phyloP scores from a whole-genome alignment of 2,888 invertebrate genomes.

The Cerceris rybyensis region DNA sequence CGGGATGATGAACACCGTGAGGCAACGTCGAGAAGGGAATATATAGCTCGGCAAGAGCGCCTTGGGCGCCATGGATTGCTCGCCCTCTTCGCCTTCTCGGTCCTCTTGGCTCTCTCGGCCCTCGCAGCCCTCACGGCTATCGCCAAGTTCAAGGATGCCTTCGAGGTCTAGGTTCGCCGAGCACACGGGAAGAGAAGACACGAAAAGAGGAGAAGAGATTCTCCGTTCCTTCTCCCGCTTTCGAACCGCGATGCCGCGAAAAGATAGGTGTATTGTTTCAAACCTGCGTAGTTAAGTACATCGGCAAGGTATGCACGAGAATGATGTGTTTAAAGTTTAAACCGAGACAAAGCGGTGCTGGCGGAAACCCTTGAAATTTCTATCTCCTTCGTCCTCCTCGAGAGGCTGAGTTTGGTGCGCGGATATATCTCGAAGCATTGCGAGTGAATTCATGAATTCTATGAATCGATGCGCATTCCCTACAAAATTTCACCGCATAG shows the following conservation, averaged over 20 bases:
- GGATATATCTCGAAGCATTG: not conserved
- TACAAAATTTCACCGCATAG: too few relatives aligned
- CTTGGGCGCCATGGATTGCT: slow-evolving; percentile 40
- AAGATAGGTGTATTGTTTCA: slow-evolving; percentile 50
- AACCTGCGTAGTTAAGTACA: slow-evolving; percentile 30
- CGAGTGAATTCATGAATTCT: not conserved
- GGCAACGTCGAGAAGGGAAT: slow-evolving; percentile 42
- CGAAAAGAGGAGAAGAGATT: slow-evolving; percentile 38
- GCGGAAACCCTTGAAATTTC: slow-evolving; percentile 12
- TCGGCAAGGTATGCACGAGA: slow-evolving; percentile 32
- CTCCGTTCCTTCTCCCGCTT: slow-evolving; percentile 25
- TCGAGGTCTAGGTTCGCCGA: slow-evolving; percentile 55
- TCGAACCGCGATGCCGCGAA: slow-evolving; percentile 36
- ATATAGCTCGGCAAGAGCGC: slow-evolving; percentile 43
- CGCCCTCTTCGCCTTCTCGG: slow-evolving; percentile 44
- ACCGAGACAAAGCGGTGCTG: slow-evolving; percentile 16
- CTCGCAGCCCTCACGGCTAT: slow-evolving; percentile 40
- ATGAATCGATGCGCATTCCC: too few relatives aligned
- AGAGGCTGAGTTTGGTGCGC: not conserved
- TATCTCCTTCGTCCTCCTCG: slow-evolving; percentile 13
- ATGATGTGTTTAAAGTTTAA: slow-evolving; percentile 35
- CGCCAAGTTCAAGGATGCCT: slow-evolving; percentile 64
- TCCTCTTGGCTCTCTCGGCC: slow-evolving; percentile 40
- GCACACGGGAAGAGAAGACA: slow-evolving; percentile 14
- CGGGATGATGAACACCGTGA: slow-evolving; percentile 66